Base-by-base conservation (phyloP, 2,888 invertebrate species). In the Spicauda simplicius region DNA sequence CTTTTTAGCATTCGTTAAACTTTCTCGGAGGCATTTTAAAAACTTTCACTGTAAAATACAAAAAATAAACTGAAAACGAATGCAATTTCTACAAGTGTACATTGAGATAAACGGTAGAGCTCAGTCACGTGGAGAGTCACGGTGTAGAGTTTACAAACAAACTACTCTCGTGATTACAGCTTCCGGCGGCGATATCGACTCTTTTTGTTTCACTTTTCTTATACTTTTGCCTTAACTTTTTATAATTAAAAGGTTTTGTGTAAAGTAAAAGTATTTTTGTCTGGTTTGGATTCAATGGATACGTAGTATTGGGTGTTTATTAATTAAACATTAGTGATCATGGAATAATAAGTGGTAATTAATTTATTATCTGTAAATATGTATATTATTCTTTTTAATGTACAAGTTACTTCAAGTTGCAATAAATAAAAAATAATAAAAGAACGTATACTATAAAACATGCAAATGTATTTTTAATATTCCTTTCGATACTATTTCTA, bases 61-160 rank as follows among this genome's bases (percentile, higher is more conserved):
- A 50, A 6, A 18, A 4, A 50, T 48, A 16, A 0, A 50, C 50
- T 10, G 18, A 50, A 50, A 50, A 50, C 18, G 18, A 18, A 50
- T 50, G 10, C 18, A 50, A 50, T 50, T 18, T 50, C 50, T 18
- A 50, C 50, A 10, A 50, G 18, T 57, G 14, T 16, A 30, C 59
- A 59, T 18, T 30, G 19, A 30, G 25, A 45, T 20, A 45, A 20
- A 20, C 19, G 25, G 58, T 58, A 58, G 58, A 60, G 52, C 41
- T 62, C 58, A 54, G 54, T 81, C 84, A 84, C 83, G 83, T 84
- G 83, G 67, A 25, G 2, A 56, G 67, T 71, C 80, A 77, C 78
- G 74, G 74, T 64, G 19, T 7, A 8, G 18, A 69, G 80, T 84
- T 84, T 84, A 83, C 77, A 80, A 84, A 84, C 77, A 78, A 59